Percentiles rank a stretch among this genome's conserved stretches.
Conservation (phyloP, 2,888 invertebrate genomes). For the Agonum fuliginosum region DNA sequence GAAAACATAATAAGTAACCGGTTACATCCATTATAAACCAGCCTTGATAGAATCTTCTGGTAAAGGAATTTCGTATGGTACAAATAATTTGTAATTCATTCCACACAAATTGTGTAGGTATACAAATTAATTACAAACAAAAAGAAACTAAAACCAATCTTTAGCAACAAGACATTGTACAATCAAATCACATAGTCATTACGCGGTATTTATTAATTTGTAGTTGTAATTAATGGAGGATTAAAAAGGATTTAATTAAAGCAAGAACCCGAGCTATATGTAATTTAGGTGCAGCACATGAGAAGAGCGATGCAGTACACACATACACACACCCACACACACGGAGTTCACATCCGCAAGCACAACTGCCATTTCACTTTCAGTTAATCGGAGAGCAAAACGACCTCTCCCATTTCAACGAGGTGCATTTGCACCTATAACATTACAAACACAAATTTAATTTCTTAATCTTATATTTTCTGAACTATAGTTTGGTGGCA, state of each 20-base stretch:
- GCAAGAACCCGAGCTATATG: conserved; percentile 43
- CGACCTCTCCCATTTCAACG: neutral
- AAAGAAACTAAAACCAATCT: neutral
- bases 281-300: conserved; percentile 56
- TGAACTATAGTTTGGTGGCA: too few relatives aligned
- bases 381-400: conserved; percentile 6
- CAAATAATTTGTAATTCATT: conserved; percentile 17
- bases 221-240: conserved; percentile 51
- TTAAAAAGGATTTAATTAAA: conserved; percentile 57
- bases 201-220: conserved; percentile 48
- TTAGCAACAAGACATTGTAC: conserved; percentile 28
- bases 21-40: too few relatives aligned
- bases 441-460: too few relatives aligned
- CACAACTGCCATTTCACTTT: conserved; percentile 44
- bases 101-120: conserved; percentile 13
- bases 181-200: conserved; percentile 42
- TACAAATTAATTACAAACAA: conserved; percentile 35
- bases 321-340: conserved; percentile 28
- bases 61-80: neutral
- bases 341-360: neutral
- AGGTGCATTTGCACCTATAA: too few relatives aligned
- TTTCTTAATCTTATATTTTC: too few relatives aligned
- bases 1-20: too few relatives aligned
- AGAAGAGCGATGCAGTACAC: too few relatives aligned
- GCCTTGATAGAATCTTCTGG: too few relatives aligned